phyloP scores from a whole-genome alignment of 2,888 invertebrate genomes.

The Eilema griseolum region DNA sequence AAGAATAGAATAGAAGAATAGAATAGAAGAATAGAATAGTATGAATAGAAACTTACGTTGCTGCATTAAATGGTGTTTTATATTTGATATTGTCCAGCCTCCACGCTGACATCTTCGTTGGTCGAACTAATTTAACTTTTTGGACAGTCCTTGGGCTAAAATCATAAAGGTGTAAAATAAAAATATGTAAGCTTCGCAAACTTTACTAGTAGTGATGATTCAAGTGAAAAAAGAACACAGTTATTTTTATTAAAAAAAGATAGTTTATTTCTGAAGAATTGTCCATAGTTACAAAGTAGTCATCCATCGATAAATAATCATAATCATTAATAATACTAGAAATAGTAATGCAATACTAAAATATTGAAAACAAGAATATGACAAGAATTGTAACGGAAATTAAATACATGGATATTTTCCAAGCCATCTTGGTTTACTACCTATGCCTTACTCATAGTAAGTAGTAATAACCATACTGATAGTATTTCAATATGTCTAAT shows the following conservation, averaged over 20 bases:
- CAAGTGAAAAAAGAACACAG: neutral
- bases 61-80: conserved; percentile 38
- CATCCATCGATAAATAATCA: neutral
- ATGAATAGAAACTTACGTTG: neutral
- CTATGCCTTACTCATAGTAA: neutral
- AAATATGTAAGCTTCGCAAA: neutral
- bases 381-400: neutral
- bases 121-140: conserved; percentile 66
- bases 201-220: neutral
- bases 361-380: neutral
- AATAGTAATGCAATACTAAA: no score
- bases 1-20: no score
- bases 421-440: neutral
- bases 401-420: neutral
- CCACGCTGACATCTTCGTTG: conserved; percentile 69
- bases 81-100: conserved; percentile 60
- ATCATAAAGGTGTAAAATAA: conserved; percentile 36
- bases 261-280: neutral
- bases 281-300: neutral
- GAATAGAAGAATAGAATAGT: no score
- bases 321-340: neutral
- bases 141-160: conserved; percentile 59
- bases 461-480: neutral
- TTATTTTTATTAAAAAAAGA: neutral
- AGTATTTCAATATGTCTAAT: neutral